Base-by-base conservation (phyloP, 2,888 invertebrate species). In the Pecten maximus region DNA sequence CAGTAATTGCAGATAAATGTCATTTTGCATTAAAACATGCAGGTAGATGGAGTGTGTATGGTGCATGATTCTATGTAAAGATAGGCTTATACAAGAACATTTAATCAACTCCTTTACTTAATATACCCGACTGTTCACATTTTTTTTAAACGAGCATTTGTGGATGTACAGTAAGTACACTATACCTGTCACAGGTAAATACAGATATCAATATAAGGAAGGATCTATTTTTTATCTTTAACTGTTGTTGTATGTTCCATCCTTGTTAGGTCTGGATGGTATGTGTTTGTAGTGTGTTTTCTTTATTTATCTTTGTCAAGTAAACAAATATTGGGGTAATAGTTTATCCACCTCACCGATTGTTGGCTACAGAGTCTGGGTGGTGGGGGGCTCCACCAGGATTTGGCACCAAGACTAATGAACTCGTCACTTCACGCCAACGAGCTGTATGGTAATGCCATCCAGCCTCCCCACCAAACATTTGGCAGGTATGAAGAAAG, bases 401-500 rank as follows among this genome's bases (percentile, higher is more conserved):
- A 74, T 74, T 74, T 74, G 74, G 74, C 74, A 74, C 74, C 35
- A 74, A 4, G 15, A 23, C 28, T 74, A 74, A 74, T 74, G 35
- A 74, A 74, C 74, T 74, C 74, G 35, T 74, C 74, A 74, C 74
- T 74, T 74, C 28, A 74, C 74, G 35, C 74, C 74, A 74, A 35
- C 23, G 28, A 74, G 74, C 74, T 74, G 74, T 28, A 74, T 74
- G 74, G 74, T 74, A 74, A 35, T 28, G 35, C 74, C 74, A 74
- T 74, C 74, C 74, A 74, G 74, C 35, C 74, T 74, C 35, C 74
- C 74, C 35, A 74, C 74, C 74, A 74, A 74, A 74, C 74, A 74
- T 74, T 74, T 74, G 74, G 74, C 74, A 74, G 74, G 74, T 74
- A 74, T 74, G 35, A 74, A 74, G 74, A 74, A 74, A 74, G 74